Conservation (phyloP, 2,113 vertebrate genomes). For the Acanthochromis polyacanthus region DNA sequence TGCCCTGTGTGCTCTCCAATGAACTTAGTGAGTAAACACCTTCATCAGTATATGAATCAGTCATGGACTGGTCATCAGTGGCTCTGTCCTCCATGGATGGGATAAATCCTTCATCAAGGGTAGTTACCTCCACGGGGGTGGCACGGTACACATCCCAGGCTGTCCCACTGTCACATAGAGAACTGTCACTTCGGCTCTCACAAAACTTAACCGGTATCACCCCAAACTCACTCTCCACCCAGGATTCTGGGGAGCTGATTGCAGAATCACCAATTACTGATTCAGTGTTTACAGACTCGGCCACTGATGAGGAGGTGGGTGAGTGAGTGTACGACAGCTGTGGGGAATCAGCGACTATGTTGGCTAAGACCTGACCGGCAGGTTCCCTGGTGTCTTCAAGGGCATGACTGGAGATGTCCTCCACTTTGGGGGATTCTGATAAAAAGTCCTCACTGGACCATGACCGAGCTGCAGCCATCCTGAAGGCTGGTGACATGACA, state of each 20-base stretch:
- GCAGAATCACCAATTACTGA: slow-evolving; percentile 74
- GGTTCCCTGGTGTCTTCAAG: slow-evolving; percentile 31
- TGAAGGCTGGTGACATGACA: slow-evolving; percentile 25
- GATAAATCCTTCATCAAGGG: slow-evolving; percentile 62
- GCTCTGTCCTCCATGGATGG: slow-evolving; percentile 53
- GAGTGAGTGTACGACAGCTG: slow-evolving; percentile 68
- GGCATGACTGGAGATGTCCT: slow-evolving; percentile 15
- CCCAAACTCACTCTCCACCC: slow-evolving; percentile 71
- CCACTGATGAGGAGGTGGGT: slow-evolving; percentile 57
- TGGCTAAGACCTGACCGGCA: slow-evolving; percentile 32
- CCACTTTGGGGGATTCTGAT: slow-evolving; percentile 46
- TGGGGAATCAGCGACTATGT: slow-evolving; percentile 55
- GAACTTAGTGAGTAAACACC: slow-evolving; percentile 78
- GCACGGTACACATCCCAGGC: slow-evolving; percentile 69
- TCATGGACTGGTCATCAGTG: slow-evolving; percentile 50
- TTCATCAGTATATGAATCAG: slow-evolving; percentile 74
- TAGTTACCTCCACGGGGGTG: slow-evolving; percentile 62
- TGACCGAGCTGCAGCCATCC: slow-evolving; percentile 45
- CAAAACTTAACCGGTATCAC: slow-evolving; percentile 53
- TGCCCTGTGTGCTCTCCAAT: slow-evolving; percentile 67
- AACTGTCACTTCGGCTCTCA: slow-evolving; percentile 70
- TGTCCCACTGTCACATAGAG: slow-evolving; percentile 68
- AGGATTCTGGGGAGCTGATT: slow-evolving; percentile 83
- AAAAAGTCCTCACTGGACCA: slow-evolving; percentile 77
- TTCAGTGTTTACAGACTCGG: slow-evolving; percentile 50